Conservation (phyloP, 2,888 invertebrate genomes). For the Eupsilia transversa region DNA sequence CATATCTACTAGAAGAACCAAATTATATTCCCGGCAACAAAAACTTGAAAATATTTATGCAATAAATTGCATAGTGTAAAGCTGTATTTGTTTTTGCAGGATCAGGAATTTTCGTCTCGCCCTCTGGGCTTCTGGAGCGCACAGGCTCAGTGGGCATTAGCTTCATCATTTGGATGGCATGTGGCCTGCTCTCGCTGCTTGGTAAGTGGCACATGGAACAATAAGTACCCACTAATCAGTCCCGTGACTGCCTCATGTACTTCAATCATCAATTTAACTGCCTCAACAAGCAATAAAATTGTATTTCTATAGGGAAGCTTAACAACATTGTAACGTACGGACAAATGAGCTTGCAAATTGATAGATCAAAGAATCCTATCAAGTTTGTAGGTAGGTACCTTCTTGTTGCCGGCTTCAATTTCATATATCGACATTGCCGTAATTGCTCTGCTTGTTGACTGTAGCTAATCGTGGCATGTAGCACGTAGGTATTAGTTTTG, state of each 20-base stretch:
- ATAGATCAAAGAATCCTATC: slow-evolving; percentile 35
- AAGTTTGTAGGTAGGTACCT: slow-evolving; percentile 14
- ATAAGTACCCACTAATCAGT: slow-evolving; percentile 40
- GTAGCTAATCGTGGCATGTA: slow-evolving; percentile 26
- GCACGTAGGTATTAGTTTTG: slow-evolving; percentile 9
- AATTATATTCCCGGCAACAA: neutral
- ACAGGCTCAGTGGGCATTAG: slow-evolving; percentile 98
- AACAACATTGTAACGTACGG: slow-evolving; percentile 30
- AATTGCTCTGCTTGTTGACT: slow-evolving; percentile 34
- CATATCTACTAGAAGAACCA: neutral
- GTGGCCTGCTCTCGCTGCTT: slow-evolving; percentile 97
- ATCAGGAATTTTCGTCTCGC: slow-evolving; percentile 99
- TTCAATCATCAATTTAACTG: slow-evolving; percentile 53
- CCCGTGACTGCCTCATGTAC: slow-evolving; percentile 49
- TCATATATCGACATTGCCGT: slow-evolving; percentile 27
- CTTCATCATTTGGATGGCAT: slow-evolving; percentile 98
- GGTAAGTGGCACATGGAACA: slow-evolving; percentile 90
- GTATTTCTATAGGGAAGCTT: slow-evolving; percentile 40
- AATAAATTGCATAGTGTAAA: slow-evolving; percentile 32
- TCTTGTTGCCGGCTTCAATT: slow-evolving; percentile 24
- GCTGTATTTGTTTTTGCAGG: slow-evolving; percentile 89
- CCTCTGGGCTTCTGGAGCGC: slow-evolving; percentile 97
- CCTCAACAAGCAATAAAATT: slow-evolving; percentile 53
- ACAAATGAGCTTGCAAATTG: slow-evolving; percentile 33
- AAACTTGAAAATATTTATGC: slow-evolving; percentile 8